These are phyloP conservation scores for Stegastes partitus DNA, from an alignment of 2,113 vertebrate genomes.

Conservation along the genomic window DNA sequence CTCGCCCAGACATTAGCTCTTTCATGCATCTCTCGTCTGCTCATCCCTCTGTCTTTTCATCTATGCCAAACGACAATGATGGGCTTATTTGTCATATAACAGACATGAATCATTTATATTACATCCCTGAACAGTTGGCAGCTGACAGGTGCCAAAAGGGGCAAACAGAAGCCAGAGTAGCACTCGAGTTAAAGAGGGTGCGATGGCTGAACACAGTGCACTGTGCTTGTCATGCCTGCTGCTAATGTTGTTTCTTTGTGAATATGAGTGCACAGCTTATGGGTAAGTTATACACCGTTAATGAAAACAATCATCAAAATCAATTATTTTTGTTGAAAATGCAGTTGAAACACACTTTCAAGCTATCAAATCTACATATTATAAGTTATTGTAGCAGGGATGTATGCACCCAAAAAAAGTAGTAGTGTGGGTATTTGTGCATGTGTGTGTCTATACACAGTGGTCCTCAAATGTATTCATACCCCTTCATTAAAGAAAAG, in stretches of 20 bases:
- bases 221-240: no score
- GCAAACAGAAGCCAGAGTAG: slow-evolving; percentile 10
- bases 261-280: no score
- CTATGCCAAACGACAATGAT: slow-evolving; percentile 42
- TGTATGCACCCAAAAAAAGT: no score
- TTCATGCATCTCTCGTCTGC: slow-evolving; percentile 33
- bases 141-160: slow-evolving; percentile 9
- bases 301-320: neutral
- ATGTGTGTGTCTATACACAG: no score
- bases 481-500: no score
- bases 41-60: slow-evolving; percentile 32
- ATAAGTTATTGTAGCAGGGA: no score
- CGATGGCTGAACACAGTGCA: neutral
- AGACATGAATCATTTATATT: slow-evolving; percentile 37
- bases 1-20: slow-evolving; percentile 30
- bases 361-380: no score
- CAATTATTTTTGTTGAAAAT: neutral
- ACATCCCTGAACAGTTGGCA: slow-evolving; percentile 25
- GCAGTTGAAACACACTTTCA: neutral
- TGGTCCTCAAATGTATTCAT: no score
- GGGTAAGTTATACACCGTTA: no score
- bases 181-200: neutral
- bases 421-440: no score
- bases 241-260: no score
- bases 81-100: slow-evolving; percentile 40